Evolutionary conservation across 1,140 invertebrate genomes (phyloP), one percentile per base, ranked within the genome.

Genomic region (Monochamus saltuarius): DNA sequence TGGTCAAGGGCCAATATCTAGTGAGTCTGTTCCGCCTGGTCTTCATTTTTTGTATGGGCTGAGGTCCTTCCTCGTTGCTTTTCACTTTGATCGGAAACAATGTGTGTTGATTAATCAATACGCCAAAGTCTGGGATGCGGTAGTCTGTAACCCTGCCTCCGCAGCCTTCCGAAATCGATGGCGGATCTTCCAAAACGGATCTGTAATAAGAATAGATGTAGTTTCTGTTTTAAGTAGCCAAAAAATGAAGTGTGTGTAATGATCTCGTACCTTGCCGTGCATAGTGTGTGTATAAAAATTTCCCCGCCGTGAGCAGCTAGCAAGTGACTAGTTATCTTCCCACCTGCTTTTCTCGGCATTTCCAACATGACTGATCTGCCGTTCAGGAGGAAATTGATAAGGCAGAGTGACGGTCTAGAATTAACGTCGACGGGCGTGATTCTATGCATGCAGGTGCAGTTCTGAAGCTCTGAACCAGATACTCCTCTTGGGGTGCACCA

Each of bases 401-500:
- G 80, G 79, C 96, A 98, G 0, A 95, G 92, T 0, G 95, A 97
- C 0, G 95, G 96, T 10, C 96, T 83, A 16, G 89, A 91, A 61
- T 96, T 98, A 0, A 98, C 94, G 78, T 99, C 95, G 0, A 97
- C 92, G 0, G 96, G 94, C 1, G 95, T 97, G 9, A 98, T 94
- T 60, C 95, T 82, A 76, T 90, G 90, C 75, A 95, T 89, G 0
- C 87, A 88, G 46, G 87, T 87, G 67, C 89, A 94, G 69, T 89
- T 90, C 75, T 87, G 93, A 75, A 84, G 84, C 75, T 87, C 91
- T 40, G 81, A 85, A 54, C 84, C 89, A 67, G 87, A 89, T 53
- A 89, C 87, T 36, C 89, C 90, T 37, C 94, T 84, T 0, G 95
- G 95, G 8, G 95, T 97, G 76, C 94, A 97, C 95, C 95, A 98